Evolutionary conservation across 2,797 vertebrate genomes (phyloP), one percentile per base, ranked within the genome.

Genomic region (Cyclura pinguis): DNA sequence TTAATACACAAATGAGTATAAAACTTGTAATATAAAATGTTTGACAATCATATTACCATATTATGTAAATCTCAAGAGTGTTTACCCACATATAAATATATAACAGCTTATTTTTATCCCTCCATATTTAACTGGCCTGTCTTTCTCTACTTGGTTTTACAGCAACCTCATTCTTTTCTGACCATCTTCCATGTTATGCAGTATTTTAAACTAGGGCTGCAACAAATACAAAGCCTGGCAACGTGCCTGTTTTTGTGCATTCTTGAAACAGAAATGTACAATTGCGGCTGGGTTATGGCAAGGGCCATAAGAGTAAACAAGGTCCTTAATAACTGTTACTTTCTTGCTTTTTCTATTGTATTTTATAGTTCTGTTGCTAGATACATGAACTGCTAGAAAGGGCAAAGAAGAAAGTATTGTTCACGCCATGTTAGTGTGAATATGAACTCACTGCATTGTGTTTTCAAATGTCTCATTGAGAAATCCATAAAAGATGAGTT

Each of bases 391-490:
- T 86, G 4, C 3, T 78, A 72, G 47, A 86, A 85, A 93, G 14
- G 86, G 0, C 1, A 87, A 80, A 50, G 73, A 89, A 76, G 91
- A 93, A 91, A 35, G 4, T 90, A 13, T 22, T 80, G 80, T 35
- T 87, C 72, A 57, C 59, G 90, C 69, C 18, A 91, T 57, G 14
- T 72, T 1, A 77, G 76, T 89, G 76, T 7, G 52, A 64, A 91
- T 55, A 20, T 91, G 88, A 1, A 0, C 32, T 84, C 2, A 83
- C 9, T 12, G 3, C 14, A 64, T 50, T 83, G 7, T 88, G 13
- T 78, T 64, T 78, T n/a, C n/a, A 88, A 93, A 83, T 73, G 2
- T 85, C 88, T 50, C 57, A 81, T 18, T 50, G 90, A 72, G 12
- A 76, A 6, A 0, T 47, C 47, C 13, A 6, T 0, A 90, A 80